These are phyloP conservation scores for Nixonia krombeini DNA, from an alignment of 1,140 invertebrate species.

Conservation along the genomic window DNA sequence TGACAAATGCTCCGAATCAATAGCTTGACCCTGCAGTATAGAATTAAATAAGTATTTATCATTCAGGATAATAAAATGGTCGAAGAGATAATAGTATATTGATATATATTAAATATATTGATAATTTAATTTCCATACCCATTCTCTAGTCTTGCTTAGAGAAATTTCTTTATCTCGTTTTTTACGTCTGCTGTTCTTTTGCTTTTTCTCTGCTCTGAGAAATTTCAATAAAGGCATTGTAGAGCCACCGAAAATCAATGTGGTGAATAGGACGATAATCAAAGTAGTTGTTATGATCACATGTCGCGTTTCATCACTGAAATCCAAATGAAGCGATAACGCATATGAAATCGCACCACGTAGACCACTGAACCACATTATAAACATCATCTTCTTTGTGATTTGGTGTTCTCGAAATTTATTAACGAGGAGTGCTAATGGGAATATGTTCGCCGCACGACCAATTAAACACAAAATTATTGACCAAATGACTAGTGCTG, in stretches of 20 bases:
- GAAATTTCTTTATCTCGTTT: constrained; percentile 89
- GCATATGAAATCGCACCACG: constrained; percentile 98
- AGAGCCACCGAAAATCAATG: constrained; percentile 93
- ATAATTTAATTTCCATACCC: constrained; percentile 76
- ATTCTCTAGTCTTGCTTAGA: constrained; percentile 96
- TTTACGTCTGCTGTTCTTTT: constrained; percentile 75
- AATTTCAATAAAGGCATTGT: constrained; percentile 97
- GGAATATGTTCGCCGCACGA: constrained; percentile 97
- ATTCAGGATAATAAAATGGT: too few relatives aligned
- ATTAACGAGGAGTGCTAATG: constrained; percentile 93
- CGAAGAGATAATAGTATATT: constrained; percentile 3
- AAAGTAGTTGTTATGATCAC: constrained; percentile 98
- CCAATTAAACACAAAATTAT: constrained; percentile 93
- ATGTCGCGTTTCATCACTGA: constrained; percentile 93
- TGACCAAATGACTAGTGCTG: constrained; percentile 92
- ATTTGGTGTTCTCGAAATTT: constrained; percentile 98
- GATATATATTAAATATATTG: too few relatives aligned
- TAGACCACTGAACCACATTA: constrained; percentile 99
- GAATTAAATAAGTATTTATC: constrained; percentile 25
- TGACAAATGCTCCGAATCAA: constrained; percentile 96
- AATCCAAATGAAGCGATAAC: constrained; percentile 94
- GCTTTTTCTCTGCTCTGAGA: constrained; percentile 78
- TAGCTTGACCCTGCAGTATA: constrained; percentile 84
- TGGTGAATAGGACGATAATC: constrained; percentile 96
- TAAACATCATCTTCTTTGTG: constrained; percentile 98